phyloP scores from a whole-genome alignment of 2,113 vertebrate species.

The Rafetus swinhoei region DNA sequence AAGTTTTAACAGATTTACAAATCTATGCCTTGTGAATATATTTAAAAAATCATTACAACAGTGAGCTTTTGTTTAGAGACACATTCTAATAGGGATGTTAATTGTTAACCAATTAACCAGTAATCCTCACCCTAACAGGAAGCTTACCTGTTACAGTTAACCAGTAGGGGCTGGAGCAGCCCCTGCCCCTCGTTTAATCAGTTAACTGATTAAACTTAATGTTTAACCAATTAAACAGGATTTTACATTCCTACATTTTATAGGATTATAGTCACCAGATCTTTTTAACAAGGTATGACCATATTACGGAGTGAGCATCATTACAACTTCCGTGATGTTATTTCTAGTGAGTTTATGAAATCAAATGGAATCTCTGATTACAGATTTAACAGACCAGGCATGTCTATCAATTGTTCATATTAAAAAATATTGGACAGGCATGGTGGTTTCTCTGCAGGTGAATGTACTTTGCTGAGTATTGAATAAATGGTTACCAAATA shows the following conservation, averaged over 20 bases:
- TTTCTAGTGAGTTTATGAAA: not conserved
- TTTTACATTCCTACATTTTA: too few species aligned
- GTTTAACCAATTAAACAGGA: too few species aligned
- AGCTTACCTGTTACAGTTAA: too few species aligned
- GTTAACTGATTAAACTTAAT: too few species aligned
- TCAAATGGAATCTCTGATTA: not conserved
- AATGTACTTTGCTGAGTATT: not conserved
- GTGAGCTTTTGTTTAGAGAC: not conserved
- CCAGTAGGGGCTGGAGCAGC: too few species aligned
- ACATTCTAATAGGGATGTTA: too few species aligned
- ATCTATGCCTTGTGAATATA: not conserved
- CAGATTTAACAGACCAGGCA: not conserved
- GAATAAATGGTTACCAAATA: not conserved
- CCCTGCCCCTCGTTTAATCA: too few species aligned
- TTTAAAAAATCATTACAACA: not conserved
- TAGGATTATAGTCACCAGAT: not conserved
- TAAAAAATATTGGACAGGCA: not conserved
- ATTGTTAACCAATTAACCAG: too few species aligned
- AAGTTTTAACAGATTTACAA: not conserved
- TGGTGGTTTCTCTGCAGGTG: not conserved
- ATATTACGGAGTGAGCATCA: not conserved
- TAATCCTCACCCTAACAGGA: too few species aligned
- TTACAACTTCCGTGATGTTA: not conserved
- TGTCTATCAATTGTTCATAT: not conserved
- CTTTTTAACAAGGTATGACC: not conserved